Evolutionary conservation across 2,113 vertebrate species (phyloP).

Genomic region (Pitta sordida): DNA sequence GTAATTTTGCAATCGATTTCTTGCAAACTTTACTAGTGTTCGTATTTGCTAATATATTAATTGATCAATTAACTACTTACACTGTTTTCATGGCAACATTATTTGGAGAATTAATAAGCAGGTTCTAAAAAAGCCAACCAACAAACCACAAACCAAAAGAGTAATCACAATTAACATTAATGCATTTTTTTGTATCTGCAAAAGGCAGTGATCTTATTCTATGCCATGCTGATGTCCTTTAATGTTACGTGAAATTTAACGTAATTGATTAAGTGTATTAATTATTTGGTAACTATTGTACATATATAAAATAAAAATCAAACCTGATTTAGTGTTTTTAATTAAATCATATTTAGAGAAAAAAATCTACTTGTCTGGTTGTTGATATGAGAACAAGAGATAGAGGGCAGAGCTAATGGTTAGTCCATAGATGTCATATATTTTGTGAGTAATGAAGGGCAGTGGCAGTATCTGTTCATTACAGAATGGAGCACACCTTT

Average conservation of each 20-base stretch:
- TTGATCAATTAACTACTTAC: constrained; percentile 48
- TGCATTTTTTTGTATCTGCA: constrained; percentile 68
- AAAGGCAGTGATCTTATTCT: constrained; percentile 63
- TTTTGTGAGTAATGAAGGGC: background rate
- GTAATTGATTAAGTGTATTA: constrained; percentile 69
- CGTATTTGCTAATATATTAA: constrained; percentile 71
- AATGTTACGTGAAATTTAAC: constrained; percentile 68
- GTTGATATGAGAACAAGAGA: background rate
- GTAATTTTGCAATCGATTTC: constrained; percentile 68
- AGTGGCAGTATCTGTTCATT: background rate
- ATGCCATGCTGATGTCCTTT: constrained; percentile 69
- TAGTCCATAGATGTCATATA: background rate
- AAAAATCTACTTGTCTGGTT: constrained; percentile 36
- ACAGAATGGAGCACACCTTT: background rate
- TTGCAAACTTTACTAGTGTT: constrained; percentile 70
- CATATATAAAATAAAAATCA: constrained; percentile 78
- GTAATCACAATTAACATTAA: constrained; percentile 31
- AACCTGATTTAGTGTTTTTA: constrained; percentile 73
- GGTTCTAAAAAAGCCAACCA: constrained; percentile 10
- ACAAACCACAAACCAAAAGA: background rate
- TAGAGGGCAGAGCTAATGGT: background rate
- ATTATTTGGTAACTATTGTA: constrained; percentile 76
- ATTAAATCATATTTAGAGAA: constrained; percentile 69
- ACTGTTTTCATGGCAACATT: constrained; percentile 65
- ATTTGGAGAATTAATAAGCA: constrained; percentile 50